These are phyloP conservation scores for Himalopsyche phryganea DNA, from an alignment of 1,140 invertebrate genomes.

Conservation along the genomic window DNA sequence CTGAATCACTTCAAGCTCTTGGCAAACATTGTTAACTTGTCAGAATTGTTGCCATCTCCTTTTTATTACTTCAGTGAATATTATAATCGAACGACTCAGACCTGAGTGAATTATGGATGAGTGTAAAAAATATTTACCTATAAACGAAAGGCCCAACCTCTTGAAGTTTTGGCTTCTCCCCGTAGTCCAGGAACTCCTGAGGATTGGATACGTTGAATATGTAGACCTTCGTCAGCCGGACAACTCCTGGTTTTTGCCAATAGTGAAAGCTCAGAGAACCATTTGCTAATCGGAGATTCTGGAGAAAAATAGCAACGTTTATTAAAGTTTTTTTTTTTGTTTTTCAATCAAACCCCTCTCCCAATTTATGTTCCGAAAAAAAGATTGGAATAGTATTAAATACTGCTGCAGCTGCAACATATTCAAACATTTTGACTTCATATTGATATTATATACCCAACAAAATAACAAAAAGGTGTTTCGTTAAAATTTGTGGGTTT, in stretches of 20 bases:
- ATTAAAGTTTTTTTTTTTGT: too few species aligned
- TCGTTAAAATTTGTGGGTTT: too few species aligned
- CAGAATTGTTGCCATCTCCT: too few species aligned
- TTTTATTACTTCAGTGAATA: too few species aligned
- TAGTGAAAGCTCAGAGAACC: slow-evolving; percentile 83
- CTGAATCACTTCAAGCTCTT: too few species aligned
- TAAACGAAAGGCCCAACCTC: slow-evolving; percentile 85
- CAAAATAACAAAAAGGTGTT: too few species aligned
- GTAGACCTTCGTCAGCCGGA: slow-evolving; percentile 84
- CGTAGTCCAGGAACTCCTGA: slow-evolving; percentile 71
- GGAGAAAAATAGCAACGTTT: slow-evolving; percentile 41
- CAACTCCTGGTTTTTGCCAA: slow-evolving; percentile 87
- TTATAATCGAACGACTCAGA: too few species aligned
- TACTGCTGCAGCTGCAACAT: background rate
- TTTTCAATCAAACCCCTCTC: too few species aligned
- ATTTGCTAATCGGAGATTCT: slow-evolving; percentile 82
- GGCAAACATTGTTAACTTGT: too few species aligned
- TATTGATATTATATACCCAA: too few species aligned
- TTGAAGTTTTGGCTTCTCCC: slow-evolving; percentile 76
- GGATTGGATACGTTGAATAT: slow-evolving; percentile 86
- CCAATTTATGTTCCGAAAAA: too few species aligned
- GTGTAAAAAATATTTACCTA: slow-evolving; percentile 62
- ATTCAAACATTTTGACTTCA: background rate
- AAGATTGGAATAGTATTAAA: background rate
- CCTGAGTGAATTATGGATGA: too few species aligned